phyloP scores from a whole-genome alignment of 1,140 invertebrate species.

The Ceratina australensis region DNA sequence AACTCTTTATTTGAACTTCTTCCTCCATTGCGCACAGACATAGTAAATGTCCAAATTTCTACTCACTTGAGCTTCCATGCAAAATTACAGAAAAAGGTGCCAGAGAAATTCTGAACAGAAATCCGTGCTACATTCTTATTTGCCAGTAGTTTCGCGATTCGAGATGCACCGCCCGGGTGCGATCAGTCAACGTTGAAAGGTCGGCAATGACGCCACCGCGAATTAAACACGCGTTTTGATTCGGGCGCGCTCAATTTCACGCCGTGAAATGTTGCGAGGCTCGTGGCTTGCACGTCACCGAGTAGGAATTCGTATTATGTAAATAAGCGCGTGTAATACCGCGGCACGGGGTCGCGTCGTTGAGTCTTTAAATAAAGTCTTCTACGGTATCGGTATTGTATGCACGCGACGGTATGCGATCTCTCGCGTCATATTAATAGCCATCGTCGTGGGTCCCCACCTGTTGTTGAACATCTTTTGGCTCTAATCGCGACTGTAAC shows the following conservation, averaged over 20 bases:
- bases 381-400: conserved; percentile 31
- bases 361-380: conserved; percentile 54
- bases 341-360: background rate
- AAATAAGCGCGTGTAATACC: conserved; percentile 34
- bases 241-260: background rate
- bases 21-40: no score
- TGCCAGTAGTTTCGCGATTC: background rate
- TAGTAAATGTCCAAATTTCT: no score
- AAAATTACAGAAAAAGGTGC: no score
- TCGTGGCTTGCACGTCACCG: background rate
- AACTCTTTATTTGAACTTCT: no score
- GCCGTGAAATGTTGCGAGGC: conserved; percentile 16
- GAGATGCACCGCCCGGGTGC: no score
- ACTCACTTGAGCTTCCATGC: no score
- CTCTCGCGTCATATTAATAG: conserved; percentile 43
- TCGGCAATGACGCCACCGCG: conserved; percentile 29
- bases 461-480: conserved; percentile 32
- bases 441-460: conserved; percentile 16
- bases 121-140: no score
- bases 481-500: background rate
- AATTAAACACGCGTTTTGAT: conserved; percentile 5
- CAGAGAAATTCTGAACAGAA: no score
- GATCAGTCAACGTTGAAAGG: conserved; percentile 32
- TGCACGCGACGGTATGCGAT: background rate
- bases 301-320: conserved; percentile 47